Conservation (phyloP, 1,140 invertebrate genomes). For the Drosophila mauritiana region DNA sequence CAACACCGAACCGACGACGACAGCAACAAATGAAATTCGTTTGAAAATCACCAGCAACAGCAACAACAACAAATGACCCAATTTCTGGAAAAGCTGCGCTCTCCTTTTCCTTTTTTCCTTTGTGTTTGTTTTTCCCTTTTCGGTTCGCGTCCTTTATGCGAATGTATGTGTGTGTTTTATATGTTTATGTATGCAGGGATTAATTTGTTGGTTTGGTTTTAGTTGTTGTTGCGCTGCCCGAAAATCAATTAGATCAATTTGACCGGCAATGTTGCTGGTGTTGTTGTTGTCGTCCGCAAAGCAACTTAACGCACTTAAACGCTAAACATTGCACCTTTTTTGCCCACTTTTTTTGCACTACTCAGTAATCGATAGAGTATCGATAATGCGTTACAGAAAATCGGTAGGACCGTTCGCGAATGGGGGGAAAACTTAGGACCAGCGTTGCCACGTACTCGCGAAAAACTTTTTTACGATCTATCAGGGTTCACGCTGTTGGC, state of each 20-base stretch:
- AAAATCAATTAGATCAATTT: slow-evolving; percentile 7
- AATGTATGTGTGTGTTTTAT: slow-evolving; percentile 9
- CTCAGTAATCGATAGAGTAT: neutral
- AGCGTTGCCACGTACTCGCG: neutral
- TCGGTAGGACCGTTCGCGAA: neutral
- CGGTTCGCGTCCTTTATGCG: slow-evolving; percentile 14
- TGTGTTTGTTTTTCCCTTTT: slow-evolving; percentile 65
- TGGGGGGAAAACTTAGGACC: neutral
- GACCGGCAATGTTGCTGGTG: slow-evolving; percentile 20
- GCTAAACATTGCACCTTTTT: slow-evolving; percentile 26
- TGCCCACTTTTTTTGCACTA: slow-evolving; percentile 21
- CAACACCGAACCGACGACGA: neutral
- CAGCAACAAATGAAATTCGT: slow-evolving; percentile 21
- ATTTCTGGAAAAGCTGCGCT: slow-evolving; percentile 71
- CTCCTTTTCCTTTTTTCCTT: slow-evolving; percentile 24
- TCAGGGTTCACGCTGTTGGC: slow-evolving; percentile 1
- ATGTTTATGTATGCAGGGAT: slow-evolving; percentile 7
- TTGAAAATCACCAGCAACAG: slow-evolving; percentile 22
- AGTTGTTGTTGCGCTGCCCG: slow-evolving; percentile 23
- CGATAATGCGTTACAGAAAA: neutral
- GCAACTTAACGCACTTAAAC: slow-evolving; percentile 25
- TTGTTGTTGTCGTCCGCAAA: slow-evolving; percentile 6
- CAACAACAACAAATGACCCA: slow-evolving; percentile 45
- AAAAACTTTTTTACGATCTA: neutral
- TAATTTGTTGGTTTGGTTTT: slow-evolving; percentile 18